These are phyloP conservation scores for Paedocypris micromegethes DNA, from an alignment of 2,797 vertebrate genomes.

Conservation along the genomic window DNA sequence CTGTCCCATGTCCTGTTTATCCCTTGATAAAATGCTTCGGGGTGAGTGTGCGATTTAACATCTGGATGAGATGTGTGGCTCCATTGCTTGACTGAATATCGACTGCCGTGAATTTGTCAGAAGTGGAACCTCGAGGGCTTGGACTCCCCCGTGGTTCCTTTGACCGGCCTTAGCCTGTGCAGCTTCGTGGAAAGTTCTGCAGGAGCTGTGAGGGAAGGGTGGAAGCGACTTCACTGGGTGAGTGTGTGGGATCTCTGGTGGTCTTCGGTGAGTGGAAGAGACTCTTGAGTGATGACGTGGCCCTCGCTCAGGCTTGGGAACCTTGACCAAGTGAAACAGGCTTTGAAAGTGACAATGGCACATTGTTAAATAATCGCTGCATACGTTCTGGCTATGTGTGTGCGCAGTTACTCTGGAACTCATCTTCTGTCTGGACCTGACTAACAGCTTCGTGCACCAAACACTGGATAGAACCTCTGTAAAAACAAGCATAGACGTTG, in stretches of 20 bases:
- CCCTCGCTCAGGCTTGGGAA: conserved; percentile 50
- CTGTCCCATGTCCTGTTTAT: conserved; percentile 24
- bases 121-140: conserved; percentile 9
- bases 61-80: conserved; percentile 27
- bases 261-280: conserved; percentile 36
- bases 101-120: conserved; percentile 19
- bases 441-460: background rate
- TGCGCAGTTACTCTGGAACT: conserved; percentile 22
- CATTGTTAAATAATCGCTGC: no score
- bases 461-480: conserved; percentile 10
- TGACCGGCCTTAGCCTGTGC: conserved; percentile 30
- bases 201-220: conserved; percentile 38
- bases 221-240: conserved; percentile 37
- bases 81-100: conserved; percentile 24
- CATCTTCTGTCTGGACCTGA: conserved; percentile 7
- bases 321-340: conserved; percentile 44
- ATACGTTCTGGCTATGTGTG: background rate
- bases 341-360: background rate
- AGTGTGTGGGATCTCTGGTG: conserved; percentile 38
- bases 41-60: conserved; percentile 21
- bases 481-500: conserved; percentile 21
- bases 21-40: conserved; percentile 9
- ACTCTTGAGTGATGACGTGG: conserved; percentile 49
- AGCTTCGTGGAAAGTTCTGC: conserved; percentile 38
- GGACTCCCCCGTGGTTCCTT: conserved; percentile 27